Evolutionary conservation across 1,140 invertebrate species (phyloP), one percentile per base, ranked within the genome.

Genomic region (Drosophila leontia): DNA sequence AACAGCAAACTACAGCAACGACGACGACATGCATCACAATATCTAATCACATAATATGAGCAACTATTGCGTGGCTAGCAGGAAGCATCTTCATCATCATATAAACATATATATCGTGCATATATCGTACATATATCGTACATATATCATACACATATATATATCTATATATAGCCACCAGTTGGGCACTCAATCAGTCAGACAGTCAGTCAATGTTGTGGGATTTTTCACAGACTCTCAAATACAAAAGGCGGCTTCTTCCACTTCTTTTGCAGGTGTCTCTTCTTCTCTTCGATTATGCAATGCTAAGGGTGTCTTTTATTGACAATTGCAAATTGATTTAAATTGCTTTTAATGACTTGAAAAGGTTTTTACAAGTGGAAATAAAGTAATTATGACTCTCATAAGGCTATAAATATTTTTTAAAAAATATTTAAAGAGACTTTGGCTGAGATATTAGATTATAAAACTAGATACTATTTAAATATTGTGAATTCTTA

Each of bases 161-260:
- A 29, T 34, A 4, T 23, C 1, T 39, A 23, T 62, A 69, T 45
- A 61, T 53, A 70, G 7, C 23, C 55, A 50, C 60, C n/a, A 70
- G 56, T 68, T 39, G 68, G 42, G 42, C 42, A 78, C 48, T 68
- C 55, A 60, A 56, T 47, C 61, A 68, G 23, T 53, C 37, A 67
- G 41, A 29, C 58, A 60, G 58, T 51, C 80, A 79, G 61, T 77
- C 77, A 77, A 72, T 72, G 51, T 57, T 59, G 76, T 83, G 82
- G 78, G 78, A 86, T 70, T 78, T 32, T 78, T 82, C 80, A 69
- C 80, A 39, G 35, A 37, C 3, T 26, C 23, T 1, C 45, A 26
- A 34, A 17, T 23, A 53, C 51, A 50, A 55, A 39, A 39, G 53
- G 53, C 26, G 53, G 53, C 26, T 29, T 29, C 35, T 4, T 5